These are phyloP conservation scores for Lepisosteus oculatus DNA, from an alignment of 2,113 vertebrate genomes.

Conservation along the genomic window DNA sequence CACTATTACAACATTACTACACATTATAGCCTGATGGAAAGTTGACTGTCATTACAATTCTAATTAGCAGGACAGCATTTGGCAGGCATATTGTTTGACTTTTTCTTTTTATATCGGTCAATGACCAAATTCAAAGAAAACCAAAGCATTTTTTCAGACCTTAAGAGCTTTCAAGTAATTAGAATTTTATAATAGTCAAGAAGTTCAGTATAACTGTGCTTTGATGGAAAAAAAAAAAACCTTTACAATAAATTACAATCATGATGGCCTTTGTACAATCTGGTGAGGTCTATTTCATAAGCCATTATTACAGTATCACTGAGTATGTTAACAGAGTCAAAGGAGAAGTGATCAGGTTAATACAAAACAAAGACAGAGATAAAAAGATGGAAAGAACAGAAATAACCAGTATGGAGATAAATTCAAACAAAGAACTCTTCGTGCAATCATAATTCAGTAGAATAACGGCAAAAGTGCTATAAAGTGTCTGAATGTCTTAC, in stretches of 20 bases:
- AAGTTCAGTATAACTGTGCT: neutral
- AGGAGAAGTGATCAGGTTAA: neutral
- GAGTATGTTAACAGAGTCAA: neutral
- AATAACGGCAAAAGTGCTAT: no score
- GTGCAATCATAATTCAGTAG: no score
- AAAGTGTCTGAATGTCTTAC: no score
- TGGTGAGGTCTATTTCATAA: neutral
- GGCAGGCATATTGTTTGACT: slow-evolving; percentile 12
- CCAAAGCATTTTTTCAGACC: neutral
- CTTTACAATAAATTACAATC: no score
- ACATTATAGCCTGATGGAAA: slow-evolving; percentile 30
- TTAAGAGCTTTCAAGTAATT: slow-evolving; percentile 12
- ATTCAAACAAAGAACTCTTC: neutral
- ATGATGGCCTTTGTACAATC: slow-evolving; percentile 1
- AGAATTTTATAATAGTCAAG: neutral
- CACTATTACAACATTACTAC: neutral
- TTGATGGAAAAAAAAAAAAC: no score
- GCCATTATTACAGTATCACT: slow-evolving; percentile 1
- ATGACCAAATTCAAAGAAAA: neutral
- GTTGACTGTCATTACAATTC: slow-evolving; percentile 28
- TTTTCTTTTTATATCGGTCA: neutral
- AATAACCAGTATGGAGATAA: neutral
- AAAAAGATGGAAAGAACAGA: neutral
- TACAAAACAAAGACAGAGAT: neutral
- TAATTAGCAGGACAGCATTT: slow-evolving; percentile 30